phyloP scores from a whole-genome alignment of 2,113 vertebrate genomes.

The Takifugu bimaculatus region DNA sequence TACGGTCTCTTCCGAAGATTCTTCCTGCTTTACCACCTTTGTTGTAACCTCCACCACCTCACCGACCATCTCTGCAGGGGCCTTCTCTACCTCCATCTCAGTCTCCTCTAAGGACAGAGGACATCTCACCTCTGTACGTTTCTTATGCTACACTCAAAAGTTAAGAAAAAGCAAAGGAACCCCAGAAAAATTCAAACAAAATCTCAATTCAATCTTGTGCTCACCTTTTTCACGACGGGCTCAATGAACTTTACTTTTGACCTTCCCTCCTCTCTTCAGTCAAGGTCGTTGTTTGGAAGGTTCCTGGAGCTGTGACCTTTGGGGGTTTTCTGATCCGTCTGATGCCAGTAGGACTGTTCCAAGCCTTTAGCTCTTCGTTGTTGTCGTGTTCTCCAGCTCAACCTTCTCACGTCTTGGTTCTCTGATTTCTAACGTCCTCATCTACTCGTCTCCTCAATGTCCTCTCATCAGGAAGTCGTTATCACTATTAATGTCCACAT shows the following conservation, averaged over 20 bases:
- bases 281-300: neutral
- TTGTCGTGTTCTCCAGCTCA: neutral
- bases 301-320: no score
- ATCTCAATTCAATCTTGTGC: neutral
- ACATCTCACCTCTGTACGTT: no score
- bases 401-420: neutral
- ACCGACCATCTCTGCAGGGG: neutral
- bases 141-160: no score
- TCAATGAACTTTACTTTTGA: neutral
- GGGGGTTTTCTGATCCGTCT: neutral
- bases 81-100: constrained; percentile 32
- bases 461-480: constrained; percentile 28
- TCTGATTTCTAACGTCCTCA: neutral
- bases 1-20: neutral
- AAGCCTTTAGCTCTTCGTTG: neutral
- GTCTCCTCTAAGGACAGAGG: constrained; percentile 5
- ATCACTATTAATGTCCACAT: constrained; percentile 49
- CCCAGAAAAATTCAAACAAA: no score
- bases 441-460: neutral
- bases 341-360: neutral
- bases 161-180: no score
- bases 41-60: neutral
- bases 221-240: constrained; percentile 29
- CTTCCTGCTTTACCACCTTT: neutral
- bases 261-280: neutral